These are phyloP conservation scores for Cacoxenus indagator DNA, from an alignment of 2,888 invertebrate genomes.

Conservation along the genomic window DNA sequence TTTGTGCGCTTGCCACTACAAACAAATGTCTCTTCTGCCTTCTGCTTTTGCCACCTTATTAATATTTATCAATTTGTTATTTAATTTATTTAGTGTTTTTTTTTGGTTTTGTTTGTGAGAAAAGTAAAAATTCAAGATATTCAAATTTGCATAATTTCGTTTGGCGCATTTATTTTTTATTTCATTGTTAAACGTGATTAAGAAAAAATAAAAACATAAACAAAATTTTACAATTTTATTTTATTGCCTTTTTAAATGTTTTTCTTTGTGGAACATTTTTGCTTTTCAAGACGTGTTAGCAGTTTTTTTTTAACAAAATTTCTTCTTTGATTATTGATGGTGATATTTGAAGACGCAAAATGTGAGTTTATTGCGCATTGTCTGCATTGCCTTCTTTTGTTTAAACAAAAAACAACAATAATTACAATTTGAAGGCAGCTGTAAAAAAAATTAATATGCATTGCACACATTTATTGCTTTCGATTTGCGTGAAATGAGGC, in stretches of 20 bases:
- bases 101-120: slow-evolving; percentile 7
- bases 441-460: slow-evolving; percentile 6
- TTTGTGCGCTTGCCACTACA: not conserved
- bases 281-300: no score
- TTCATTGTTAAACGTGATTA: not conserved
- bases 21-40: not conserved
- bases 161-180: no score
- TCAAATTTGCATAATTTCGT: slow-evolving; percentile 43
- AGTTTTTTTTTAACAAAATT: not conserved
- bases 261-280: not conserved
- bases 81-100: slow-evolving; percentile 53
- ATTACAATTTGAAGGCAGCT: not conserved
- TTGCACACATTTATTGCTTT: slow-evolving; percentile 14
- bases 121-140: not conserved
- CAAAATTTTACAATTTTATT: slow-evolving; percentile 28
- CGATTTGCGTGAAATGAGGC: slow-evolving; percentile 13
- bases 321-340: not conserved
- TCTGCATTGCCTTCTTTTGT: not conserved
- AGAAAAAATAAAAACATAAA: slow-evolving; percentile 20
- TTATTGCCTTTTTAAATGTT: slow-evolving; percentile 14
- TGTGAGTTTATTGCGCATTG: slow-evolving; percentile 6
- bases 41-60: slow-evolving; percentile 44
- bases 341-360: slow-evolving; percentile 5
- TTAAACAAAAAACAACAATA: not conserved
- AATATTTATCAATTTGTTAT: slow-evolving; percentile 59